Evolutionary conservation across 2,888 invertebrate species (phyloP), one percentile per base, ranked within the genome.

Genomic region (Leptinotarsa peninsularis): DNA sequence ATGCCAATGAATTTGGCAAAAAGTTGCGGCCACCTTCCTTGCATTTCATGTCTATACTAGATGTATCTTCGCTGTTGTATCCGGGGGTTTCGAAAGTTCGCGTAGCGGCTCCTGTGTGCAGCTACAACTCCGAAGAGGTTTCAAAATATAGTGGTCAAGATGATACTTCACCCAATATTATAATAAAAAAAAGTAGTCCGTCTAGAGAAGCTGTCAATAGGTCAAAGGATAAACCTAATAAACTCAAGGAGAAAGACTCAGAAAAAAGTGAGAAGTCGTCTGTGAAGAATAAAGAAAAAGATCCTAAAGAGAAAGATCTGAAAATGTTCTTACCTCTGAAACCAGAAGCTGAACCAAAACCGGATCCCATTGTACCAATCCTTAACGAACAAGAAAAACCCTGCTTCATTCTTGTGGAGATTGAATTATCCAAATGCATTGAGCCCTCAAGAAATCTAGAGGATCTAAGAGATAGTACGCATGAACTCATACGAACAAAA

Each of bases 391-490:
- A 83, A 13, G 87, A 86, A 10, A 75, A 83, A 71, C 85, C 84
- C 43, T 86, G 87, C 33, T 88, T 88, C 76, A 81, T 88, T 27
- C 77, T 88, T 17, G 73, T 88, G 1, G 88, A 88, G 82, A 81
- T 89, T 14, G 88, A 87, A 79, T 77, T 88, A 27, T 78, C 84
- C 23, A 82, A 83, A 54, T 84, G 88, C 0, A 74, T 88, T 13
- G 76, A 77, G 17, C 80, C 81, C 27, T 81, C 81, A 76, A 76
- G 83, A 76, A 74, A 84, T 17, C 54, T 88, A 4, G 86, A 87
- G 77, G 87, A 88, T 76, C 71, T 88, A 18, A 80, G 82, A 14
- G 68, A 81, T 66, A 72, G 68, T 33, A 33, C 73, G 27, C 67
- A 72, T 3, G n/a, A 76, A 49, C 49, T 77, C 54, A 18, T 77